Conservation (phyloP, 2,888 invertebrate species). For the Mayetiola destructor region DNA sequence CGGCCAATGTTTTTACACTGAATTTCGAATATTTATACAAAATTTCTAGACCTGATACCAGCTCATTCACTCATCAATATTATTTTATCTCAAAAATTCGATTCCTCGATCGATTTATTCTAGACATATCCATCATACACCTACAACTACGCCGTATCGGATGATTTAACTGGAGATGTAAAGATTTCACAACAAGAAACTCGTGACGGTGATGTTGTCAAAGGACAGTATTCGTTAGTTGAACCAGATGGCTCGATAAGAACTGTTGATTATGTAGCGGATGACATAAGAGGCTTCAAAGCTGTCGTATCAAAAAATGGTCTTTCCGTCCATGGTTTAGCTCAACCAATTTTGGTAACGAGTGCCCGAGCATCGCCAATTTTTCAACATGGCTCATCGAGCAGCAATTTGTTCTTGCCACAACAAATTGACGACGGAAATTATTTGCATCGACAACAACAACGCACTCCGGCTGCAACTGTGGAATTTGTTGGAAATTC, state of each 20-base stretch:
- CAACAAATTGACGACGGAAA: background rate
- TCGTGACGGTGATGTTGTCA: constrained; percentile 48
- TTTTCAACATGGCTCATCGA: background rate
- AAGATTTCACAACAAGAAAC: constrained; percentile 51
- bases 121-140: constrained; percentile 40
- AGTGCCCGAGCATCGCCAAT: constrained; percentile 24
- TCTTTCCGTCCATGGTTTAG: constrained; percentile 28
- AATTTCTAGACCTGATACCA: no score
- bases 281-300: constrained; percentile 36
- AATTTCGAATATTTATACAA: no score
- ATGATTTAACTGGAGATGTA: constrained; percentile 41
- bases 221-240: constrained; percentile 41
- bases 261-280: constrained; percentile 36
- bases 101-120: no score
- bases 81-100: no score
- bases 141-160: constrained; percentile 49
- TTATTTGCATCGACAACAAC: background rate
- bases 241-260: constrained; percentile 37
- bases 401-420: background rate
- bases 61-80: no score
- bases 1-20: no score
- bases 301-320: constrained; percentile 35
- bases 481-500: background rate
- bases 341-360: constrained; percentile 14
- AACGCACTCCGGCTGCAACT: background rate